Conservation (phyloP, 2,888 invertebrate species). For the Autographa pulchrina region DNA sequence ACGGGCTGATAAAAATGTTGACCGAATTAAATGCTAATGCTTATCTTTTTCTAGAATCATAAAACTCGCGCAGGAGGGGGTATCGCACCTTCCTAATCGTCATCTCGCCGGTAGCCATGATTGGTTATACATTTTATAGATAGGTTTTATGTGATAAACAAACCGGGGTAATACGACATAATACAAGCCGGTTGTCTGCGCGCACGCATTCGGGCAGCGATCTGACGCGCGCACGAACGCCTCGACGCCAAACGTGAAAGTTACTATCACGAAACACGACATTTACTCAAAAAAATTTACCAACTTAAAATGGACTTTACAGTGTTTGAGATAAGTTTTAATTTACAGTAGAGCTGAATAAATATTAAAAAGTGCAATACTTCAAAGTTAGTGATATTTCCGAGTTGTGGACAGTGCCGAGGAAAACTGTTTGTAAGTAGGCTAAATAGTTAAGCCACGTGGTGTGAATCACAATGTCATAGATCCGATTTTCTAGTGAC, state of each 20-base stretch:
- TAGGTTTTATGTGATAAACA: constrained; percentile 19
- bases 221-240: constrained; percentile 35
- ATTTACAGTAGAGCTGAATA: constrained; percentile 14
- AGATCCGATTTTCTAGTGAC: constrained; percentile 9
- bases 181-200: constrained; percentile 43
- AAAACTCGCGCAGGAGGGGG: not conserved
- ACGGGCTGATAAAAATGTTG: too few species aligned
- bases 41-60: too few species aligned
- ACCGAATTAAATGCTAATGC: too few species aligned
- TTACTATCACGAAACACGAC: constrained; percentile 28
- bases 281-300: constrained; percentile 17
- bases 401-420: constrained; percentile 18
- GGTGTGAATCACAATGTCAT: constrained; percentile 43
- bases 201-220: constrained; percentile 43
- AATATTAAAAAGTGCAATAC: constrained; percentile 13
- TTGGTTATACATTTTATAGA: not conserved
- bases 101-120: not conserved
- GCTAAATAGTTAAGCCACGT: constrained; percentile 34
- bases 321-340: constrained; percentile 2
- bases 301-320: constrained; percentile 14
- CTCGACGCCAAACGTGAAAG: constrained; percentile 36
- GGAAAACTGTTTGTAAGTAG: constrained; percentile 48
- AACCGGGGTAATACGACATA: constrained; percentile 24
- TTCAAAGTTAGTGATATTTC: constrained; percentile 16
- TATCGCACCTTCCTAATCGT: not conserved